Evolutionary conservation across 2,113 vertebrate species (phyloP), one percentile per base, ranked within the genome.

Genomic region (Peromyscus leucopus): DNA sequence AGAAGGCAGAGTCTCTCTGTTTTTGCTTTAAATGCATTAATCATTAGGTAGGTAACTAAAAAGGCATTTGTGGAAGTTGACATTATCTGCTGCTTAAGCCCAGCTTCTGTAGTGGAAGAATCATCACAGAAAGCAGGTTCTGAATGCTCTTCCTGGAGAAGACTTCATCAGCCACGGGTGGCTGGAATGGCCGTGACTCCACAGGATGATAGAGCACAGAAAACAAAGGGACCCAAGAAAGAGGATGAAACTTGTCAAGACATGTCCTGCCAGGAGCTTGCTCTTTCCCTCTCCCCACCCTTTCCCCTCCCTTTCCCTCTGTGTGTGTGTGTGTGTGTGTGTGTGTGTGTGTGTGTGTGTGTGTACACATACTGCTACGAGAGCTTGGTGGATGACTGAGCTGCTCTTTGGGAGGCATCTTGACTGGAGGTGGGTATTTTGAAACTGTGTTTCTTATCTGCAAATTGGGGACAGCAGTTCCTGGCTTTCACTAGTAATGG

Each of bases 221-320:
- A 96, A 85, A 95, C 80, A 96, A 79, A 96, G 63, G 65, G 55
- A 86, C 57, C 84, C 51, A 90, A 80, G 51, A 93, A 91, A 83
- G 61, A 92, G 12, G 10, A 5, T 82, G 76, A 89, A 51, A 83
- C 76, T 95, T 94, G n/a, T 92, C 26, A 75, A 33, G 72, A 92
- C 33, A 61, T 5, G 28, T 0, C 78, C 84, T 67, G 39, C 74
- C 39, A 31, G 42, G 57, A 96, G 48, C 55, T 85, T 2, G 24
- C 9, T 10, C 24, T n/a, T 36, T 72, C 36, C n/a, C 33, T 57
- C 51, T 82, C 17, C 42, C 24, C 33, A 51, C 46, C 22, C 55
- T 13, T 55, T 26, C 69, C 28, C 17, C 16, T 48, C 78, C 33
- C 51, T 55, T 1, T 17, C 86, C 36, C 36, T n/a, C 22, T 46